A percentile compares a stretch with the other conserved stretches of the same genome.
Conservation (phyloP, 2,113 vertebrate species). For the Nipponia nippon region DNA sequence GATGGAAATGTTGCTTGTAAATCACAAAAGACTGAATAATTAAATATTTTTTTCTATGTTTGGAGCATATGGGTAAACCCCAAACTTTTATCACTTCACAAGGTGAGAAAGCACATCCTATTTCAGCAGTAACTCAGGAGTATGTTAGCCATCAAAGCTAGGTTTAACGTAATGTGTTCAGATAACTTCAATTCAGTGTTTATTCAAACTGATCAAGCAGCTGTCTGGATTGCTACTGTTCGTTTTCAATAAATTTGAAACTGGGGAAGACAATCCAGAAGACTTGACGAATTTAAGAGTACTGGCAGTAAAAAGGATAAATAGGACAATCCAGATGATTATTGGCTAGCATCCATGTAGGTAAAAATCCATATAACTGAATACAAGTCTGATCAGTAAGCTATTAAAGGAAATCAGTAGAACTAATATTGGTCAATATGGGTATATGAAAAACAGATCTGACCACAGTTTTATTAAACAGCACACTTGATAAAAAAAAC, state of each 20-base stretch:
- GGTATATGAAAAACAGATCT: not conserved
- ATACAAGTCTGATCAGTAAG: not conserved
- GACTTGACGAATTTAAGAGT: not conserved
- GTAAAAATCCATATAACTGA: not conserved
- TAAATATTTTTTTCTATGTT: not conserved
- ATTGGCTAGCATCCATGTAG: not conserved
- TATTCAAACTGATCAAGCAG: not conserved
- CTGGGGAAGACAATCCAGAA: not conserved
- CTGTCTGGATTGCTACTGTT: not conserved
- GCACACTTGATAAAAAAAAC: not conserved
- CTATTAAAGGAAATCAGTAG: not conserved
- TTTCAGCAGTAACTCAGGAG: not conserved
- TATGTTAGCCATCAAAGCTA: not conserved
- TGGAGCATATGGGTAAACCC: not conserved
- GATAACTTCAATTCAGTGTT: not conserved
- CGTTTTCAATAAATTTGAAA: not conserved
- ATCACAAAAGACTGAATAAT: not conserved
- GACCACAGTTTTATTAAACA: not conserved
- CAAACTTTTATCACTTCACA: not conserved
- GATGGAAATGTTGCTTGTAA: not conserved
- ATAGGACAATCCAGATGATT: not conserved
- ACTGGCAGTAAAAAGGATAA: not conserved
- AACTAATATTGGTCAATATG: not conserved
- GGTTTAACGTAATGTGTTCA: not conserved
- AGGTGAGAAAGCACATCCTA: not conserved